Evolutionary conservation across 1,140 invertebrate species (phyloP).

Genomic region (Temnothorax curvispinosus): DNA sequence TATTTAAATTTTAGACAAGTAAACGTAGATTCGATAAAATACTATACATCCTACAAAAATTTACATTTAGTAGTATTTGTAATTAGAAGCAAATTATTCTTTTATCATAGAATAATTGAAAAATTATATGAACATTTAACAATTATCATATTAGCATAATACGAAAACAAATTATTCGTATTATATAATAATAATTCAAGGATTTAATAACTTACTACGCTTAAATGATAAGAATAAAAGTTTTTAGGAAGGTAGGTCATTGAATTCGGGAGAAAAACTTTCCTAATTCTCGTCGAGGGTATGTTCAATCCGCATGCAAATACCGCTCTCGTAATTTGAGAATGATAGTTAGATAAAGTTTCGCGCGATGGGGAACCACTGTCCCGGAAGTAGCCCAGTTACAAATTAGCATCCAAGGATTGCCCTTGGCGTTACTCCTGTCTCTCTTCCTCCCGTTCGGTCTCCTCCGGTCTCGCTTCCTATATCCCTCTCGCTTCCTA

Average conservation of each 20-base stretch:
- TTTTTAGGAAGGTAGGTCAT: conserved; percentile 3
- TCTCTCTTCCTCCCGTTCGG: conserved; percentile 63
- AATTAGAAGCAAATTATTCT: neutral
- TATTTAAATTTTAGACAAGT: neutral
- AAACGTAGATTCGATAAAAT: neutral
- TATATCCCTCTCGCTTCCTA: conserved; percentile 55
- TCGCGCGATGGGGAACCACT: conserved; percentile 79
- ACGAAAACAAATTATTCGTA: neutral
- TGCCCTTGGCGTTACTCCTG: conserved; percentile 82
- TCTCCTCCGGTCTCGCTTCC: conserved; percentile 59
- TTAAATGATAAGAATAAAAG: conserved; percentile 27
- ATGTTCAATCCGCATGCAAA: neutral
- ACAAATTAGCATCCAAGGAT: conserved; percentile 85
- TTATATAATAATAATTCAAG: neutral
- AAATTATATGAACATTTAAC: neutral
- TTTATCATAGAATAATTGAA: neutral
- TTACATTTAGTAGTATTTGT: neutral
- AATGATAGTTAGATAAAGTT: conserved; percentile 70
- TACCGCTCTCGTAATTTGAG: conserved; percentile 60
- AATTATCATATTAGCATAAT: neutral
- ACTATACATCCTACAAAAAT: neutral
- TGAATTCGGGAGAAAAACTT: conserved; percentile 27
- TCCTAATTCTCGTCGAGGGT: conserved; percentile 7
- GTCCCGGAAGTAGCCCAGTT: conserved; percentile 84
- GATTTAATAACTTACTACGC: neutral